These are phyloP conservation scores for Mormoops blainvillei DNA, from an alignment of 2,113 vertebrate genomes.

Conservation along the genomic window DNA sequence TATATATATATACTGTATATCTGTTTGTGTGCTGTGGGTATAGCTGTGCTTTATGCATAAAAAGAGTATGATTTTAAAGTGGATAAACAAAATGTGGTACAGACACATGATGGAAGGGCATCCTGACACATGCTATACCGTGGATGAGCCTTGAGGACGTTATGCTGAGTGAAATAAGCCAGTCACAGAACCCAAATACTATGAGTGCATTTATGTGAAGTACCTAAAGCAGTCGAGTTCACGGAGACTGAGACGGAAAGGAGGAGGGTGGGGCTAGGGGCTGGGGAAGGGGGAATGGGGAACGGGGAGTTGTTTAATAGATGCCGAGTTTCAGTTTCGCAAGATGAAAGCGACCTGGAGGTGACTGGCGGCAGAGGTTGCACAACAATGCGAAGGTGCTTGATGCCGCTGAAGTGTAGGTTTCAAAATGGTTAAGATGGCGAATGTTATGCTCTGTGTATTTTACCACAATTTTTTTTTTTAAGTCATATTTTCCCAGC, in stretches of 20 bases:
- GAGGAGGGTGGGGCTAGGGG: not conserved
- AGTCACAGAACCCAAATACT: rapidly evolving
- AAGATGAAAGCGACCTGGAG: not conserved
- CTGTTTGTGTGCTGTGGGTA: not conserved
- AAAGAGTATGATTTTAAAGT: not conserved
- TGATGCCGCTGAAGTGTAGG: not conserved
- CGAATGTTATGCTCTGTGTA: not conserved
- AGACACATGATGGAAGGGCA: rapidly evolving
- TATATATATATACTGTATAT: rapidly evolving
- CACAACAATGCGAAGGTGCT: not conserved
- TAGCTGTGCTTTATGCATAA: not conserved
- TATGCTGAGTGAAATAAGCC: not conserved
- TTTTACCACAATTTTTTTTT: not conserved
- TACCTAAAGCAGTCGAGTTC: not conserved
- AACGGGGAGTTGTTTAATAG: not conserved
- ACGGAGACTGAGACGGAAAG: not conserved
- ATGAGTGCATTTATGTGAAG: rapidly evolving
- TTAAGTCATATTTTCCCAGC: not conserved
- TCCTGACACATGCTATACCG: not conserved
- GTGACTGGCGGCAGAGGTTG: not conserved
- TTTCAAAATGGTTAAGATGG: not conserved
- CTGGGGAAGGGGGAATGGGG: too few relatives aligned
- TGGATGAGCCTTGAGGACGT: not conserved
- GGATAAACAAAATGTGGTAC: not conserved
- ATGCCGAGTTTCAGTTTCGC: not conserved